Conservation (phyloP, 2,888 invertebrate species). For the Amphipoea lucens region DNA sequence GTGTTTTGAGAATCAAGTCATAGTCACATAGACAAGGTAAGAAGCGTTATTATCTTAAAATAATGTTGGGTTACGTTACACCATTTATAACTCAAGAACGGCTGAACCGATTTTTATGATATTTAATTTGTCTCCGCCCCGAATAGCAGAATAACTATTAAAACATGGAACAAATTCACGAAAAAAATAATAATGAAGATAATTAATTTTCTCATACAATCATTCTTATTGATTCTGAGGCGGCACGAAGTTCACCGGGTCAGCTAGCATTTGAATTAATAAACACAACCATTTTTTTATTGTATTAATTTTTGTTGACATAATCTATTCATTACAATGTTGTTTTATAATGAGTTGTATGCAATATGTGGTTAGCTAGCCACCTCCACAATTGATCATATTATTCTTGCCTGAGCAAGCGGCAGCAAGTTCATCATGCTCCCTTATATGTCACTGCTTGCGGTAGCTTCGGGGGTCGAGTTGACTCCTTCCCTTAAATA, state of each 20-base stretch:
- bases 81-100: no score
- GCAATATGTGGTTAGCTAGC: background rate
- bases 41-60: background rate
- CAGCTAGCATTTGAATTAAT: background rate
- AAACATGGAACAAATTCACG: no score
- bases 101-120: no score
- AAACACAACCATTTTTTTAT: background rate
- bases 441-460: background rate
- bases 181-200: no score
- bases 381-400: background rate
- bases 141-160: no score
- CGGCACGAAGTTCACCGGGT: no score
- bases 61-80: no score
- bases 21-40: conserved; percentile 12
- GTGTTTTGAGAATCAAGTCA: conserved; percentile 3
- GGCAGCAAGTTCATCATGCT: no score
- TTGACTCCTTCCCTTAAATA: background rate
- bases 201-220: no score
- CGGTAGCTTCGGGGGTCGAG: background rate
- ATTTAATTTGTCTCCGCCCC: no score
- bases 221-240: no score
- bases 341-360: background rate
- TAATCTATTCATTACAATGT: background rate
- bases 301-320: background rate
- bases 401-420: no score